Conservation (phyloP, 1,140 invertebrate genomes). For the Heterodera schachtii region DNA sequence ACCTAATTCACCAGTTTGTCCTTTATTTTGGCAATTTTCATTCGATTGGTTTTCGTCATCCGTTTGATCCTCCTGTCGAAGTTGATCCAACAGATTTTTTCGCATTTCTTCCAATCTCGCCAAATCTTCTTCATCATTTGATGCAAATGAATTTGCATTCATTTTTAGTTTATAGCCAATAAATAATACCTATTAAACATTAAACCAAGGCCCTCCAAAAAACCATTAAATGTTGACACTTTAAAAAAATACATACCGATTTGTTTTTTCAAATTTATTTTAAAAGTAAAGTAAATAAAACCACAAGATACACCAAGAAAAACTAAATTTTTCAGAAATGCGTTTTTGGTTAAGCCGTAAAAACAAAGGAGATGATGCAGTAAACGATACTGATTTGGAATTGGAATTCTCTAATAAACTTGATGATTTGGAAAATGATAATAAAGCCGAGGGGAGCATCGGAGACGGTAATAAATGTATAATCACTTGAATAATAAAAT, state of each 20-base stretch:
- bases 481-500: not conserved
- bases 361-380: not conserved
- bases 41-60: not conserved
- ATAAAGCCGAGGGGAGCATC: not conserved
- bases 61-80: not conserved
- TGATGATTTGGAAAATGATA: not conserved
- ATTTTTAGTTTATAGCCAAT: not conserved
- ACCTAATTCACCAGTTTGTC: conserved; percentile 2
- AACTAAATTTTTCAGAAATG: not conserved
- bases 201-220: too few relatives aligned
- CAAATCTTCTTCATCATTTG: conserved; percentile 6
- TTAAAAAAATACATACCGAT: too few relatives aligned
- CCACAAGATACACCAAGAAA: too few relatives aligned
- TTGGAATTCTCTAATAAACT: not conserved
- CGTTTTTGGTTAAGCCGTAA: not conserved
- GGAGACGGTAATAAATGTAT: not conserved
- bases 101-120: conserved; percentile 9
- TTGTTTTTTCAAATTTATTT: too few relatives aligned
- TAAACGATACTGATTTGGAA: not conserved
- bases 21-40: not conserved
- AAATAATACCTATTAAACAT: too few relatives aligned
- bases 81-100: not conserved
- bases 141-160: not conserved
- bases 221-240: too few relatives aligned
- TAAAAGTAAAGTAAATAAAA: too few relatives aligned